Percentiles rank a stretch among this genome's conserved stretches.
These are phyloP conservation scores for Anguilla obscura DNA, from an alignment of 2,797 vertebrate genomes.

Conservation along the genomic window DNA sequence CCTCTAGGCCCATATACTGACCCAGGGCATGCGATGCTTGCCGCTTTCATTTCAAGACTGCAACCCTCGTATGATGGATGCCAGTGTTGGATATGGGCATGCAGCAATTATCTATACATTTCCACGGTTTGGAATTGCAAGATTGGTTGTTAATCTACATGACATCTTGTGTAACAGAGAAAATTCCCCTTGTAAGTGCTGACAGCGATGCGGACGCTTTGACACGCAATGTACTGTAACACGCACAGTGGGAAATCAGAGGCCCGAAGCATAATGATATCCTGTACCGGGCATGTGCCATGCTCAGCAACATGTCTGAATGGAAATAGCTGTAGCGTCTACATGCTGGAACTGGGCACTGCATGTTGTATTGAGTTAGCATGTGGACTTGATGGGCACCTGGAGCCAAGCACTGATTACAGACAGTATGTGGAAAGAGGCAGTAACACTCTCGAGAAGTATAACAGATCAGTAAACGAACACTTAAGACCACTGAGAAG, in stretches of 20 bases:
- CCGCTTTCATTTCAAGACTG: neutral
- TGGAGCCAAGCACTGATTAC: neutral
- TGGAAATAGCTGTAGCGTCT: neutral
- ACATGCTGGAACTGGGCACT: neutral
- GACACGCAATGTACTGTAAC: neutral
- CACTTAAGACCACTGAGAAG: neutral
- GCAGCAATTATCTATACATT: neutral
- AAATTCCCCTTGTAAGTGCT: neutral
- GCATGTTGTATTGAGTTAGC: neutral
- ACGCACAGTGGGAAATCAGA: neutral
- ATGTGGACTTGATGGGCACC: neutral
- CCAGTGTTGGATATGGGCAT: neutral
- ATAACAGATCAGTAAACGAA: neutral
- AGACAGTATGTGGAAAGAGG: neutral
- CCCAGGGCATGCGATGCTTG: neutral
- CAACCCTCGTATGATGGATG: neutral
- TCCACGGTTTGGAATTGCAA: neutral
- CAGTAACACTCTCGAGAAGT: neutral
- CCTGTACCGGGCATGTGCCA: neutral
- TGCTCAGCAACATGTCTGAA: neutral
- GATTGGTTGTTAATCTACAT: neutral
- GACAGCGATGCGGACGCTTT: neutral
- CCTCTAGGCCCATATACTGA: neutral
- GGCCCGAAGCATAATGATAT: neutral
- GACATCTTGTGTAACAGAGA: neutral